These are phyloP conservation scores for Rhabdomys pumilio DNA, from an alignment of 2,797 vertebrate genomes.

Conservation along the genomic window DNA sequence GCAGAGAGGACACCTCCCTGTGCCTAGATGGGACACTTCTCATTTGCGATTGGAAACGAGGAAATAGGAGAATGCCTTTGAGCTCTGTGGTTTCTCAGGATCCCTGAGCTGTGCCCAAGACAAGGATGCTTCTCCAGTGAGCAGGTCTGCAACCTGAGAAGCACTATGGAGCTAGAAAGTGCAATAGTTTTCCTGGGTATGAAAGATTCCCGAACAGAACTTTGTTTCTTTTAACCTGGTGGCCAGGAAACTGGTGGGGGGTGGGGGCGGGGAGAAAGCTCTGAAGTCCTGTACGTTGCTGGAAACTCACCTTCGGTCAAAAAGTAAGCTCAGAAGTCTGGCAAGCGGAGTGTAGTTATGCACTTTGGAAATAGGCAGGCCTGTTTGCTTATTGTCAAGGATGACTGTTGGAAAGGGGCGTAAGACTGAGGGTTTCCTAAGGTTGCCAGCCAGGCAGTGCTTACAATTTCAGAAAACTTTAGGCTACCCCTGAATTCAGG, in stretches of 20 bases:
- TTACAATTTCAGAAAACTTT: neutral
- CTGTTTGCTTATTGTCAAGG: neutral
- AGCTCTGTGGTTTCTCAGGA: neutral
- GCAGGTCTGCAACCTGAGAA: neutral
- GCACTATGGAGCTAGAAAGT: neutral
- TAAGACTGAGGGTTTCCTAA: neutral
- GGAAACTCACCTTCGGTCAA: neutral
- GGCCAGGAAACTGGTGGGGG: neutral
- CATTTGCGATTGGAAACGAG: constrained; percentile 20
- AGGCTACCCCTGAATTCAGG: neutral
- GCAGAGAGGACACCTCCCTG: neutral
- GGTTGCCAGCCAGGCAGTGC: neutral
- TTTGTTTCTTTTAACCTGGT: neutral
- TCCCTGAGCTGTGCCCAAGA: constrained; percentile 6
- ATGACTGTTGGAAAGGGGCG: neutral
- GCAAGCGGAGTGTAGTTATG: neutral
- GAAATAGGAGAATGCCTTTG: neutral
- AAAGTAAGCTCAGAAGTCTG: neutral
- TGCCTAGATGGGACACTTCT: neutral
- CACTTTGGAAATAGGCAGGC: neutral
- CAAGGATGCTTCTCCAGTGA: neutral
- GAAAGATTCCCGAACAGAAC: neutral
- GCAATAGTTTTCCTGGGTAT: neutral
- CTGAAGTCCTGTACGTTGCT: neutral
- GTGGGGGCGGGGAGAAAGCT: rapidly evolving